A percentile compares a stretch with the other conserved stretches of the same genome.
phyloP scores from a whole-genome alignment of 2,888 invertebrate species.

The Dolichomitus sp. region DNA sequence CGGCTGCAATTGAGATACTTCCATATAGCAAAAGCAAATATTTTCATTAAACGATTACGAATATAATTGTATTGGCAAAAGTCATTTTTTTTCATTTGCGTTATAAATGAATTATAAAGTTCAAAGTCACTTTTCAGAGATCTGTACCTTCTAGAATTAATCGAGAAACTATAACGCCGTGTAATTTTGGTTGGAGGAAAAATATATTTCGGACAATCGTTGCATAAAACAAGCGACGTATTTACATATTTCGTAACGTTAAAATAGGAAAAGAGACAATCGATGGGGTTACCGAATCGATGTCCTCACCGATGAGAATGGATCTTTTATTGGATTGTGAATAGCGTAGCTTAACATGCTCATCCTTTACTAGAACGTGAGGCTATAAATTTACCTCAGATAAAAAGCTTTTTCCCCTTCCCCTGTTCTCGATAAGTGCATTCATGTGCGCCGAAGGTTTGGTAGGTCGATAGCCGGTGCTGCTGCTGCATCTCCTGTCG shows the following conservation, averaged over 20 bases:
- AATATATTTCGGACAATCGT: background rate
- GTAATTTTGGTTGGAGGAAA: background rate
- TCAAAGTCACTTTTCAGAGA: no score
- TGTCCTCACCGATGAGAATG: constrained; percentile 33
- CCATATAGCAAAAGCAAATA: no score
- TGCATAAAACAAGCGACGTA: background rate
- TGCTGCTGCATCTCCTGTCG: constrained; percentile 38
- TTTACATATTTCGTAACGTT: background rate
- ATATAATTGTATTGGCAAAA: no score
- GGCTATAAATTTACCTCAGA: constrained; percentile 58
- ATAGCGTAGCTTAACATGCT: constrained; percentile 35
- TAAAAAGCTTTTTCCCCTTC: constrained; percentile 29
- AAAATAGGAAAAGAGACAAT: constrained; percentile 6
- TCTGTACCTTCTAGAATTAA: no score
- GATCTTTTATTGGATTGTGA: constrained; percentile 54
- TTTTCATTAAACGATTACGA: no score
- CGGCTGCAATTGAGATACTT: no score
- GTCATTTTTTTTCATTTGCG: no score
- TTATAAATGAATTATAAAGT: no score
- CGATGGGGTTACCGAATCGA: constrained; percentile 42
- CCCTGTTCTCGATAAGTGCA: constrained; percentile 74
- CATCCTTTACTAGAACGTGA: constrained; percentile 28
- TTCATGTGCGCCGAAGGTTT: constrained; percentile 73
- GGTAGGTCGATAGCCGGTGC: constrained; percentile 65
- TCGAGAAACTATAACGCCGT: background rate